Evolutionary conservation across 2,113 vertebrate species (phyloP).

Genomic region (Chroicocephalus ridibundus): DNA sequence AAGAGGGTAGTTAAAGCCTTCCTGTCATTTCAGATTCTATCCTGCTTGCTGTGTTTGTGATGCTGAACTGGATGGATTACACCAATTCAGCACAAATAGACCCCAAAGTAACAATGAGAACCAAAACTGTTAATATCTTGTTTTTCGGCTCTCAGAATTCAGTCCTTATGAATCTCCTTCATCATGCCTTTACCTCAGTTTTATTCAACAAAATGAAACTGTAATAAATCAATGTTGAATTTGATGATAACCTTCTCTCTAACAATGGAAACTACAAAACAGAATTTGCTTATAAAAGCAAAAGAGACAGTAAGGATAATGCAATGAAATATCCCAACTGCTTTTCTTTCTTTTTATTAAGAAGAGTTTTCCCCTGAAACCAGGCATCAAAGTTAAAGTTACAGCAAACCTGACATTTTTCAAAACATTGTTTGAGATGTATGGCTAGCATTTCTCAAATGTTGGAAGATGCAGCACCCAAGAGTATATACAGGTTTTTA

Average conservation of each 20-base stretch:
- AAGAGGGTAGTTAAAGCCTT: background rate
- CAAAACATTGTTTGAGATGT: background rate
- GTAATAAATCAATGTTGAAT: conserved; percentile 26
- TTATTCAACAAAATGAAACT: conserved; percentile 26
- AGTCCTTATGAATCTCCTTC: background rate
- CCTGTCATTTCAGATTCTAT: background rate
- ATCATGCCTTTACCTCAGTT: conserved; percentile 9
- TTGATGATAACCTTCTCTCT: background rate
- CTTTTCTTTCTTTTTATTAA: background rate
- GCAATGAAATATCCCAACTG: background rate
- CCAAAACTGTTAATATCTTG: background rate
- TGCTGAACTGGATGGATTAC: conserved; percentile 6
- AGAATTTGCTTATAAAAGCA: conserved; percentile 14
- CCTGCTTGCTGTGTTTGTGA: background rate
- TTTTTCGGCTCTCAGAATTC: conserved; percentile 1
- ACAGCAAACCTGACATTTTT: background rate
- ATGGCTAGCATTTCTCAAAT: background rate
- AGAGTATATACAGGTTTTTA: background rate
- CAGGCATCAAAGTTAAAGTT: background rate
- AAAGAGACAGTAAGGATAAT: background rate
- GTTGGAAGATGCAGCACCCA: background rate
- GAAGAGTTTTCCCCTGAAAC: background rate
- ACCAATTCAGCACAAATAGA: conserved; percentile 18
- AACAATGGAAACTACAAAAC: background rate
- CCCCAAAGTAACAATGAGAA: background rate